Percentiles rank a stretch among this genome's conserved stretches.
These are phyloP conservation scores for Carposina sasakii DNA, from an alignment of 1,140 invertebrate species.

Conservation along the genomic window DNA sequence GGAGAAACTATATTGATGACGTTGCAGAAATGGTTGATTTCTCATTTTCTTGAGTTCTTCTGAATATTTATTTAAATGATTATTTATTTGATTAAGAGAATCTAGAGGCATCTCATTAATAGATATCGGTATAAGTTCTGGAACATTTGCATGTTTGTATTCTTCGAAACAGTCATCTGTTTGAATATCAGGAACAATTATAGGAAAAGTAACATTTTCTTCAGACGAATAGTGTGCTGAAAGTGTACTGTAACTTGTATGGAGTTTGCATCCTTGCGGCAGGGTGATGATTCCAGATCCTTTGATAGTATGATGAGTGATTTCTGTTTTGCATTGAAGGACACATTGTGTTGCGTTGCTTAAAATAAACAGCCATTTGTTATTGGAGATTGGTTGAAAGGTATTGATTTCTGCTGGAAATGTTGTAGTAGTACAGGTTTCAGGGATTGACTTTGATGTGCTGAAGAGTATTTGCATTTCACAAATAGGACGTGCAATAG, in stretches of 20 bases:
- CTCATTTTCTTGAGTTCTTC: constrained; percentile 1
- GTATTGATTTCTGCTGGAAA: constrained; percentile 26
- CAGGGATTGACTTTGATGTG: constrained; percentile 12
- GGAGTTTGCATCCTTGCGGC: constrained; percentile 18
- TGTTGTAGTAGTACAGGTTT: constrained; percentile 19
- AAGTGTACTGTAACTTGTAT: constrained; percentile 20
- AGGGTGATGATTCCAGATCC: constrained; percentile 22
- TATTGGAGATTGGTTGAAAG: constrained; percentile 17
- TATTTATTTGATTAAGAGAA: constrained; percentile 9
- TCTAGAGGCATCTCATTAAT: constrained; percentile 15
- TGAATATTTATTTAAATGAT: constrained; percentile 8
- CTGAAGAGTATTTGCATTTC: constrained; percentile 22
- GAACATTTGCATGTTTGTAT: not conserved
- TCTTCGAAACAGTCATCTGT: constrained; percentile 11
- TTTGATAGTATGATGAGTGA: constrained; percentile 18
- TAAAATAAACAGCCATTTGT: constrained; percentile 30
- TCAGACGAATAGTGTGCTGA: constrained; percentile 5
- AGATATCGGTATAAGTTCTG: constrained; percentile 10
- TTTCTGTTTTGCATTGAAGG: constrained; percentile 21
- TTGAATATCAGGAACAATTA: constrained; percentile 11
- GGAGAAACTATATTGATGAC: too few species aligned
- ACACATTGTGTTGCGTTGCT: constrained; percentile 12
- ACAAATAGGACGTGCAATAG: constrained; percentile 20
- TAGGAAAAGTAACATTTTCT: constrained; percentile 16
- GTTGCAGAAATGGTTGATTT: not conserved